Evolutionary conservation across 2,888 invertebrate genomes (phyloP), one percentile per base, ranked within the genome.

Genomic region (Phyllotreta striolata): DNA sequence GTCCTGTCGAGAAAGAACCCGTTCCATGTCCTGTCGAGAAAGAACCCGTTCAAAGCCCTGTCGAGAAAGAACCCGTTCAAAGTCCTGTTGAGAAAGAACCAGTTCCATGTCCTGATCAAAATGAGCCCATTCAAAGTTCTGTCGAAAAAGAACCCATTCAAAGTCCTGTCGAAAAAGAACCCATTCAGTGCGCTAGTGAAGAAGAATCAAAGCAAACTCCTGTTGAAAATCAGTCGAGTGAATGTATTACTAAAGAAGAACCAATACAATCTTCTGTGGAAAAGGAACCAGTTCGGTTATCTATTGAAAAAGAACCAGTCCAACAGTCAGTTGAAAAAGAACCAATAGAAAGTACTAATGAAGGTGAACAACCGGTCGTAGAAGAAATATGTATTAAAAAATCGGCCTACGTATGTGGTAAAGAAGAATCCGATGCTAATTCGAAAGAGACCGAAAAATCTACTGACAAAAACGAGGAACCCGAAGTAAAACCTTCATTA

Each of bases 361-460:
- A 58, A 24, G 46, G 58, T 9, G 54, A 57, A 49, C 39, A 60
- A 65, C 59, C 66, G 10, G 65, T 67, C 7, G 24, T 52, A 9
- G 74, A 74, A 62, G 66, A 69, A 51, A 8, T 41, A 34, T 75
- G 73, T 63, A 41, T 71, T 35, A 73, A 75, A 66, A 70, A 69
- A 51, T 14, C 60, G 44, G 72, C 74, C 7, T 73, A 74, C 57
- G 44, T 67, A 35, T 73, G 72, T 64, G 72, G 72, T 34, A 12
- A 52, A 10, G 58, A 69, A 8, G 44, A 41, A 34, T 3, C 43
- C 5, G 61, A 51, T 41, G 49, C 61, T 10, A n/a, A 10, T 13
- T 12, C 6, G 39, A 8, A 24, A 12, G 24, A n/a, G 1, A 8
- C 12, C 13, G 54, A 54, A 13, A 54, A 54, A 54, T 35, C 10